Evolutionary conservation across 2,888 invertebrate species (phyloP).

Genomic region (Ernsta delagoae): DNA sequence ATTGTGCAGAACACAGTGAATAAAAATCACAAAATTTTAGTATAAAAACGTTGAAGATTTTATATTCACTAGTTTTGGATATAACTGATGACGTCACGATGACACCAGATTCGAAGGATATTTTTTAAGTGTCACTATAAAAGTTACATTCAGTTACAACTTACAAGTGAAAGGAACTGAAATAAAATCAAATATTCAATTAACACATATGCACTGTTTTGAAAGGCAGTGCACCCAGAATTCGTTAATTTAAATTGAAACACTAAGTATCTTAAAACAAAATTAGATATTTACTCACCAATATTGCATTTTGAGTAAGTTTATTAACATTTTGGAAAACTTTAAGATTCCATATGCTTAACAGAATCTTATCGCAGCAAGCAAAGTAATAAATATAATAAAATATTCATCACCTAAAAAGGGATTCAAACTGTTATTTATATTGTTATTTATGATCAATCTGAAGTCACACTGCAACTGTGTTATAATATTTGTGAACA

Average conservation of each 20-base stretch:
- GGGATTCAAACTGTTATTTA: conserved; percentile 13
- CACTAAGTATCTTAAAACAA: too few relatives aligned
- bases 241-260: too few relatives aligned
- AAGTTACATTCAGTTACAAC: not conserved
- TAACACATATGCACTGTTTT: too few relatives aligned
- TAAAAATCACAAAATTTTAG: conserved; percentile 5
- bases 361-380: not conserved
- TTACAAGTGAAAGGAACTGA: not conserved
- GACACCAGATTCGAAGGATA: too few relatives aligned
- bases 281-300: too few relatives aligned
- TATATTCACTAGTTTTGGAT: not conserved
- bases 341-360: not conserved
- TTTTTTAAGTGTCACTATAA: too few relatives aligned
- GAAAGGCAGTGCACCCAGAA: too few relatives aligned
- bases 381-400: conserved; percentile 18
- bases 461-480: conserved; percentile 51
- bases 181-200: too few relatives aligned
- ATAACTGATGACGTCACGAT: too few relatives aligned
- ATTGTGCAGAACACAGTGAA: conserved; percentile 18
- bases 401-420: not conserved
- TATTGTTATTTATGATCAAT: conserved; percentile 39
- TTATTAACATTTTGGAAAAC: too few relatives aligned
- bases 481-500: conserved; percentile 59
- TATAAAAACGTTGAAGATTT: not conserved
- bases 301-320: too few relatives aligned